Base-by-base conservation (phyloP, 1,140 invertebrate genomes). In the roundworm (Caenorhabditis elegans) region DNA sequence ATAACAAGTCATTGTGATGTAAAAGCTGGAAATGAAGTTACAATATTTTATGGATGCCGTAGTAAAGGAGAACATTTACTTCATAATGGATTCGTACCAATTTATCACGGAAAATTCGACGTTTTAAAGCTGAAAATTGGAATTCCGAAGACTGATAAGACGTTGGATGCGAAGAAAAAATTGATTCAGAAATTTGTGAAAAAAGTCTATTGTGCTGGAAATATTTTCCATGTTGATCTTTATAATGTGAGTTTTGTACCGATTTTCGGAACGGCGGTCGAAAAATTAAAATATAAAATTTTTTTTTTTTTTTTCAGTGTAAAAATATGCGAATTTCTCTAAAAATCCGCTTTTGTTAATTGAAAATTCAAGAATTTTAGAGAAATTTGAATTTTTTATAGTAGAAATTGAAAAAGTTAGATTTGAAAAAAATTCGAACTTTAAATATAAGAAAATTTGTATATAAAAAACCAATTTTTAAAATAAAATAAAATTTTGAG, bases 81-180 rank as follows among this genome's bases (percentile, higher is more conserved):
- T 22, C 77, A 83, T 34, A 83, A 83, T 43, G 82, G 82, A 24
- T 83, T 83, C 76, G 78, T 83, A 6, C 81, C 81, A 3, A 17
- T 31, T 15, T 11, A 78, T 24, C 75, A 46, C 22, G 47, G 31
- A 34, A 28, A 55, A 13, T 51, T 49, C 22, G 81, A 82, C 24
- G 22, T 55, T 26, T 78, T 76, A 15, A 76, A 82, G 22, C 28
- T 82, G 13, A 77, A 76, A 34, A 48, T 82, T 19, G 75, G 76
- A 51, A 70, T 82, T 51, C 43, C 49, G 4, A 82, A 77, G 43
- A 77, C 28, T 4, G 77, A 78, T 15, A 49, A 70, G 39, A 43
- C 48, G 10, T 19, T 78, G 15, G 77, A 48, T 2, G 26, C 49
- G 17, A 51, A 48, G 17, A 78, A 53, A 19, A 55, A 31, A 22